Percentiles rank a stretch among this genome's conserved stretches.
Evolutionary conservation across 2,797 vertebrate species (phyloP).

Genomic region (Sarcoramphus papa): DNA sequence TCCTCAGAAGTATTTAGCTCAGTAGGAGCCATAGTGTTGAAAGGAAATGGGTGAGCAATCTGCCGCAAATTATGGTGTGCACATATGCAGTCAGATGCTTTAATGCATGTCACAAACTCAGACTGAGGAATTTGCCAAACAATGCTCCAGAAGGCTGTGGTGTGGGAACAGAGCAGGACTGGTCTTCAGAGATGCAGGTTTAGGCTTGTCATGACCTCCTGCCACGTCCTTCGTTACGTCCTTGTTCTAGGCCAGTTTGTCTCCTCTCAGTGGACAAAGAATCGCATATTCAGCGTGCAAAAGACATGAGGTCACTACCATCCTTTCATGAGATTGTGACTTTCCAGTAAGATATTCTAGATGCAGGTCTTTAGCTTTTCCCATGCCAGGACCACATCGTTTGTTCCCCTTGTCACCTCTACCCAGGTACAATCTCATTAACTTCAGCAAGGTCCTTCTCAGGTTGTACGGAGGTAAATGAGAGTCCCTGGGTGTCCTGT

Average conservation of each 20-base stretch:
- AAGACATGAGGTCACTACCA: background rate
- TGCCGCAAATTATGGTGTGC: fast-evolving
- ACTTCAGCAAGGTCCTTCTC: background rate
- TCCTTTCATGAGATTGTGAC: background rate
- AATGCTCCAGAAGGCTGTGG: background rate
- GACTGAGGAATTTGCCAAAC: background rate
- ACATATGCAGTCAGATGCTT: background rate
- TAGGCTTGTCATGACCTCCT: background rate
- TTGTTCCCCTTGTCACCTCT: background rate
- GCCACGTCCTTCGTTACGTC: background rate
- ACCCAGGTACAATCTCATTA: background rate
- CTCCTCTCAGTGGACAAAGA: background rate
- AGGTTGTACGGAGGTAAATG: background rate
- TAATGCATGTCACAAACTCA: background rate
- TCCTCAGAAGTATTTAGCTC: background rate
- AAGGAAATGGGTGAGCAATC: background rate
- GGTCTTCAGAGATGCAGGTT: background rate
- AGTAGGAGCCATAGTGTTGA: background rate
- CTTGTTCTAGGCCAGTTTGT: background rate
- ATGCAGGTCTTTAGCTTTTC: background rate
- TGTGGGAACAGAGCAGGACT: background rate
- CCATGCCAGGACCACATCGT: no score
- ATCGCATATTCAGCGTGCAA: background rate
- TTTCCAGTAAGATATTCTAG: background rate
- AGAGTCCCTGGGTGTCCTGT: background rate